These are phyloP conservation scores for Conops quadrifasciatus DNA, from an alignment of 2,888 invertebrate species.

Conservation along the genomic window DNA sequence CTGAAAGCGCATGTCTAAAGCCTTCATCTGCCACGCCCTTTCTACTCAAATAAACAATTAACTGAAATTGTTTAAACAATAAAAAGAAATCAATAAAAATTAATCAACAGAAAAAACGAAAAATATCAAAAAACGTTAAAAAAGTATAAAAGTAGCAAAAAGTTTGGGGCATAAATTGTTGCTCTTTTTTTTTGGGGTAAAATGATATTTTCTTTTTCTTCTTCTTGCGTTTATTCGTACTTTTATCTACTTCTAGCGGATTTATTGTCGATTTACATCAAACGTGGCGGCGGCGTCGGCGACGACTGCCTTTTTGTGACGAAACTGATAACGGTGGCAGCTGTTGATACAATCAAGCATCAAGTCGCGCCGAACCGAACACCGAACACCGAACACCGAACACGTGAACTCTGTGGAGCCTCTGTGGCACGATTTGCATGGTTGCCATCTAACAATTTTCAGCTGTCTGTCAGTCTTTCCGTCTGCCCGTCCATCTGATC, in stretches of 20 bases:
- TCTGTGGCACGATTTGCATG: not conserved
- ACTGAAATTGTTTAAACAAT: too few relatives aligned
- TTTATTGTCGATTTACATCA: not conserved
- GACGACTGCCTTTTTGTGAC: constrained; percentile 9
- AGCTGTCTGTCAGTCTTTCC: constrained; percentile 12
- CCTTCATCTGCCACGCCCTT: too few relatives aligned
- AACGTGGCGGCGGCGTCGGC: not conserved
- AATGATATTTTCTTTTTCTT: not conserved
- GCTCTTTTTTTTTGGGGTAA: too few relatives aligned
- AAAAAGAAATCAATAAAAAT: too few relatives aligned
- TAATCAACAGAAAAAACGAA: not conserved
- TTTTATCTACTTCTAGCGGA: not conserved
- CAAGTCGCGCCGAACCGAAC: constrained; percentile 19
- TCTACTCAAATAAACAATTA: too few relatives aligned
- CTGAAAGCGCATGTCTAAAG: too few relatives aligned
- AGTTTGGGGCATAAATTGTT: not conserved
- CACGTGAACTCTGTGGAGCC: not conserved
- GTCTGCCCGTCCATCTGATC: not conserved
- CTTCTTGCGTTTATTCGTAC: not conserved
- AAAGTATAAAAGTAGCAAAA: not conserved
- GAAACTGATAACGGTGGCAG: constrained; percentile 29
- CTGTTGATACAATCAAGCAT: constrained; percentile 33
- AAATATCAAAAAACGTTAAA: constrained; percentile 3
- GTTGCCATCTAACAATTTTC: not conserved
- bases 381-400: not conserved